phyloP scores from a whole-genome alignment of 1,140 invertebrate genomes.

The Lineus longissimus region DNA sequence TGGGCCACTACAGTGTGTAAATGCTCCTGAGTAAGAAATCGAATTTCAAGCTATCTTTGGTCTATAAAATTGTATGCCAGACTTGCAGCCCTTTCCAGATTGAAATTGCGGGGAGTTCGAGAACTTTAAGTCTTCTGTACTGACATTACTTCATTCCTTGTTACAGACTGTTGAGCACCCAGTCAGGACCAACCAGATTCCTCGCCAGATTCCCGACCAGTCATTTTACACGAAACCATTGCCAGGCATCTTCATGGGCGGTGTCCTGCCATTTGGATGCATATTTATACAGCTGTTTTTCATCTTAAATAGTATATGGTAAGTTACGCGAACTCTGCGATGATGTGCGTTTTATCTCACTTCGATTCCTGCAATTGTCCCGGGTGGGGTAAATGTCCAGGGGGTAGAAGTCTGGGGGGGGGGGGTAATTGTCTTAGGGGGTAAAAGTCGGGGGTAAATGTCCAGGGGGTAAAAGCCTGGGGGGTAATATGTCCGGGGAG shows the following conservation, averaged over 20 bases:
- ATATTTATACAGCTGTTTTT: conserved; percentile 99
- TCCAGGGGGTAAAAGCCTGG: too few relatives aligned
- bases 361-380: not conserved
- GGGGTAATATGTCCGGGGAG: too few relatives aligned
- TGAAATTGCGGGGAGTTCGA: not conserved
- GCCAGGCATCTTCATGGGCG: conserved; percentile 86
- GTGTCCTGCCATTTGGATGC: conserved; percentile 96
- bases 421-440: too few relatives aligned
- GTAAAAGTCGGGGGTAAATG: too few relatives aligned
- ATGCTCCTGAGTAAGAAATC: not conserved
- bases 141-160: not conserved
- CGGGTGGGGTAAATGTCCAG: too few relatives aligned
- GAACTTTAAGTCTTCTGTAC: not conserved
- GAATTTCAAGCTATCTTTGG: not conserved
- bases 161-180: conserved; percentile 86
- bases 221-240: conserved; percentile 93
- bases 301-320: conserved; percentile 97
- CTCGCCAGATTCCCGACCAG: conserved; percentile 95
- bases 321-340: conserved; percentile 27
- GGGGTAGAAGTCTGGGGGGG: too few relatives aligned
- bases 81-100: not conserved
- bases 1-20: not conserved
- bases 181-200: conserved; percentile 97
- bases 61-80: too few relatives aligned
- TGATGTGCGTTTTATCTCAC: too few relatives aligned